phyloP scores from a whole-genome alignment of 2,113 vertebrate genomes.

The Hypomesus transpacificus region DNA sequence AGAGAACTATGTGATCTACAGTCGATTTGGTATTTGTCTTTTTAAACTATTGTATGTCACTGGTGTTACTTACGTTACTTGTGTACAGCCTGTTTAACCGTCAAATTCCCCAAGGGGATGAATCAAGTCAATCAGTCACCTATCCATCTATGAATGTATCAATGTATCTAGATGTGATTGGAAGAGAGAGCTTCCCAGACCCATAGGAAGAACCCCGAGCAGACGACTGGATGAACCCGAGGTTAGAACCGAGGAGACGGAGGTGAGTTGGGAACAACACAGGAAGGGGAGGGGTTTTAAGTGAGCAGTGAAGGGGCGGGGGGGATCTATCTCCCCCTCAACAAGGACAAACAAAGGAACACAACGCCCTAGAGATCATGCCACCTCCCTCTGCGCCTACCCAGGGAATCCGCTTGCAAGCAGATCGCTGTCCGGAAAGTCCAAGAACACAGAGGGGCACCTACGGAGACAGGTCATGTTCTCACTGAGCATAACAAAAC shows the following conservation, averaged over 20 bases:
- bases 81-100: too few relatives aligned
- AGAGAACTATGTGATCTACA: too few relatives aligned
- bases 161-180: neutral
- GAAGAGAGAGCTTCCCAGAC: neutral
- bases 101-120: too few relatives aligned
- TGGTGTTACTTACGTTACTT: too few relatives aligned
- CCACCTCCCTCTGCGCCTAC: constrained; percentile 65
- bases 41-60: too few relatives aligned
- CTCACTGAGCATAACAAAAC: constrained; percentile 58
- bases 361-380: constrained; percentile 56
- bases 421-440: constrained; percentile 80
- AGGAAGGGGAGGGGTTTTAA: neutral
- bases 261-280: constrained; percentile 29
- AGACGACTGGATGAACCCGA: constrained; percentile 26
- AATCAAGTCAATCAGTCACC: too few relatives aligned
- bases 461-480: constrained; percentile 78
- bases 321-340: neutral
- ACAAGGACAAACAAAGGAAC: constrained; percentile 44
- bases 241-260: constrained; percentile 7
- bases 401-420: constrained; percentile 76
- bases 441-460: constrained; percentile 81
- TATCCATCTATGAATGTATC: too few relatives aligned
- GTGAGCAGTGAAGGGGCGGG: neutral
- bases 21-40: too few relatives aligned
- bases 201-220: constrained; percentile 8